Conservation (phyloP, 2,888 invertebrate species). For the Charanyca ferruginea region DNA sequence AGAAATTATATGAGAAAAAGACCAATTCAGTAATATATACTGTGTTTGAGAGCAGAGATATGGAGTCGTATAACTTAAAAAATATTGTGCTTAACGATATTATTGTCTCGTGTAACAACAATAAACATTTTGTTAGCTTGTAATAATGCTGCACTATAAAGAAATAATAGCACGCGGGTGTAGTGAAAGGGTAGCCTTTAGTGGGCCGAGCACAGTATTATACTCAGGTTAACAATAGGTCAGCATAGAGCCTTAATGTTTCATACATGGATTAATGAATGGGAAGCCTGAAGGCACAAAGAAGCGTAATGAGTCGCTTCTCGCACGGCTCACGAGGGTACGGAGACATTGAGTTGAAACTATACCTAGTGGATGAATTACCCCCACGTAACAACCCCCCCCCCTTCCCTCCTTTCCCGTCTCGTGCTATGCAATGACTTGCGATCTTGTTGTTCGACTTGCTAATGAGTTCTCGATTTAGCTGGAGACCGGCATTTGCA, state of each 20-base stretch:
- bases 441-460: constrained; percentile 85
- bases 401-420: constrained; percentile 43
- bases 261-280: constrained; percentile 74
- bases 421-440: constrained; percentile 79
- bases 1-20: not conserved
- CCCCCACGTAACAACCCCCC: constrained; percentile 55
- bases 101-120: constrained; percentile 35
- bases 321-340: constrained; percentile 66
- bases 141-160: constrained; percentile 56
- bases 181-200: constrained; percentile 61
- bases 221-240: constrained; percentile 60
- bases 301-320: constrained; percentile 75
- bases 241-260: constrained; percentile 57
- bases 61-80: not conserved
- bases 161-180: constrained; percentile 50
- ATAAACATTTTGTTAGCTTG: constrained; percentile 49
- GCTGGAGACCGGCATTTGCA: constrained; percentile 74
- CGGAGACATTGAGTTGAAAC: constrained; percentile 69
- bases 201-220: constrained; percentile 49
- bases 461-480: constrained; percentile 86
- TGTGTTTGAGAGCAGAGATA: too few relatives aligned
- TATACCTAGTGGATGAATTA: constrained; percentile 70
- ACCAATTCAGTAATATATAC: not conserved
- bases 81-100: constrained; percentile 1
- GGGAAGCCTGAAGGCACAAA: constrained; percentile 72